phyloP scores from a whole-genome alignment of 2,888 invertebrate species.

The Dicranocentrus wangi region DNA sequence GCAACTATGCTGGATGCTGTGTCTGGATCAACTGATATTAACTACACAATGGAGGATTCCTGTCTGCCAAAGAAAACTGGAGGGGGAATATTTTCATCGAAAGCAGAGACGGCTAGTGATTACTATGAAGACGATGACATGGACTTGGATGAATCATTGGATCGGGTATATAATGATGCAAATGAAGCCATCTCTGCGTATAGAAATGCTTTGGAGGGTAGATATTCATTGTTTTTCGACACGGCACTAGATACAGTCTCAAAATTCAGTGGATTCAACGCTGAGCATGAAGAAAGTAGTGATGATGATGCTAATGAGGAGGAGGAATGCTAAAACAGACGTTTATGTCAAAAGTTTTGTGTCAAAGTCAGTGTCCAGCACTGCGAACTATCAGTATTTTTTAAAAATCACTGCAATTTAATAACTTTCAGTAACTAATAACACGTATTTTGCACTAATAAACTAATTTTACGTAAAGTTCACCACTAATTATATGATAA shows the following conservation, averaged over 20 bases:
- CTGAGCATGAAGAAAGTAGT: too few relatives aligned
- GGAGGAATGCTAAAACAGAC: too few relatives aligned
- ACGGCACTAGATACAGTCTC: not conserved
- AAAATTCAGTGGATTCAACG: constrained; percentile 43
- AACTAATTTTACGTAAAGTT: too few relatives aligned
- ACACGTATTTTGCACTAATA: too few relatives aligned
- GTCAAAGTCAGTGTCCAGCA: too few relatives aligned
- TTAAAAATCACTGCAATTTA: too few relatives aligned
- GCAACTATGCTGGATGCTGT: constrained; percentile 48
- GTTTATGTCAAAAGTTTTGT: too few relatives aligned
- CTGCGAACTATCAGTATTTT: too few relatives aligned
- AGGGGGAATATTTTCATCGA: not conserved
- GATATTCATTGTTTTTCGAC: constrained; percentile 44
- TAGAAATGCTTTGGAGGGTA: constrained; percentile 21
- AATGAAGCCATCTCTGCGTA: constrained; percentile 47
- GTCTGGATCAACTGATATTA: not conserved
- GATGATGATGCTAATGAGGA: too few relatives aligned
- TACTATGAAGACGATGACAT: not conserved
- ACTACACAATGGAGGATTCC: constrained; percentile 38
- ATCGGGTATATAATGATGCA: constrained; percentile 7
- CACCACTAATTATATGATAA: too few relatives aligned
- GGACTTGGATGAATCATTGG: not conserved
- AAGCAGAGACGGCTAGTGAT: not conserved
- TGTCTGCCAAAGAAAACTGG: not conserved
- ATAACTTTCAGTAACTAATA: too few relatives aligned